These are phyloP conservation scores for Netelia virgata DNA, from an alignment of 2,888 invertebrate genomes.

Conservation along the genomic window DNA sequence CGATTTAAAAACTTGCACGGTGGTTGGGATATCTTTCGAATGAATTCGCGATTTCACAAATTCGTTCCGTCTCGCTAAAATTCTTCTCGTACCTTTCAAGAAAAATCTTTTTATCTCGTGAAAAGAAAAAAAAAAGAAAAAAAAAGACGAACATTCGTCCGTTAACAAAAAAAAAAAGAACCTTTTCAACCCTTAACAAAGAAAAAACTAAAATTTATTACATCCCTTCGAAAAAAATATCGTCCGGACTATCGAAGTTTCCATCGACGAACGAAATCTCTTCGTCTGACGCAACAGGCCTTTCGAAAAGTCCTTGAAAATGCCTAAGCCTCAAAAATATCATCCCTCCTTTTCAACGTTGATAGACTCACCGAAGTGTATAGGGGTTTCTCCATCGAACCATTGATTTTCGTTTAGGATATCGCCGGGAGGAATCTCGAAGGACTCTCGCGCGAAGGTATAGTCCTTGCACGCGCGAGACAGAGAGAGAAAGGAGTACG, in stretches of 20 bases:
- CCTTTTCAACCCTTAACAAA: too few relatives aligned
- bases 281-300: too few relatives aligned
- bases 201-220: too few relatives aligned
- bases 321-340: background rate
- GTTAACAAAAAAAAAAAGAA: too few relatives aligned
- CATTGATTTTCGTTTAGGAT: constrained; percentile 72
- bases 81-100: background rate
- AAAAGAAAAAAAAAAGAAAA: background rate
- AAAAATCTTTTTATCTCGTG: background rate
- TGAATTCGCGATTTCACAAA: background rate
- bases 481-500: background rate
- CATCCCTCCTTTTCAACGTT: background rate
- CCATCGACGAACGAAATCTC: too few relatives aligned
- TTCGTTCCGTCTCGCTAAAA: background rate
- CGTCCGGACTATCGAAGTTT: too few relatives aligned
- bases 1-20: constrained; percentile 10
- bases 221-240: too few relatives aligned
- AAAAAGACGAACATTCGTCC: too few relatives aligned
- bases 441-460: background rate
- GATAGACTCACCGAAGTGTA: background rate
- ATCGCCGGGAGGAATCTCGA: constrained; percentile 57
- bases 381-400: constrained; percentile 6
- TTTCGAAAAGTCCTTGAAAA: too few relatives aligned
- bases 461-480: too few relatives aligned
- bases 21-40: background rate